Base-by-base conservation (phyloP, 1,140 invertebrate genomes). In the Idris sp. region DNA sequence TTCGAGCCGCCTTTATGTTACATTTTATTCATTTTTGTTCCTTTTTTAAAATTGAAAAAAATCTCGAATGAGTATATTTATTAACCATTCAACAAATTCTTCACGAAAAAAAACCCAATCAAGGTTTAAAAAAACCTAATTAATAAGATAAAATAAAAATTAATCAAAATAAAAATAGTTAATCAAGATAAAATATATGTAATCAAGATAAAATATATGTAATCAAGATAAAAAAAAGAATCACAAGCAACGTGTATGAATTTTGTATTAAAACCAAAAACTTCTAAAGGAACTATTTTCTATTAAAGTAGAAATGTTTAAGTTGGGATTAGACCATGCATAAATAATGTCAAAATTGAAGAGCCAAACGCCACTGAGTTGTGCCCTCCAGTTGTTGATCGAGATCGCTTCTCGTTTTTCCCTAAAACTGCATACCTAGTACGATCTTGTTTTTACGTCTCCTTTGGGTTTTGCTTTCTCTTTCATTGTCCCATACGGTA, bases 391-490 rank as follows among this genome's bases (percentile, higher is more conserved):
- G 40, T 15, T 30, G 40, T 46, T 64, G 48, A 65, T 36, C 51
- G 40, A 65, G 15, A 67, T 67, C 43, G 43, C 19, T 26, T 48
- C 25, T 30, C 46, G 41, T 59, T 65, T 71, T 65, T 38, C 62
- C 19, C 33, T 41, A 77, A 80, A 74, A 74, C 72, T 81, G 68
- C 78, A 77, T 77, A 77, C 61, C 69, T 59, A 26, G 30, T 58
- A 44, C 54, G 48, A 62, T 68, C 53, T 53, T 59, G 51, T 54
- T 81, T 83, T 83, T 83, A 83, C 79, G 81, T 79, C 76, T 83
- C 82, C 82, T 83, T 33, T 79, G 82, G 79, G 82, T 53, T 76
- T 80, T 77, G 62, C 54, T 72, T 58, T 61, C 64, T 61, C 58
- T 54, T 53, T 53, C 38, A 51, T 68, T 36, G 64, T 41, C 46